phyloP scores from a whole-genome alignment of 2,797 vertebrate species.

The Anguilla megastoma region DNA sequence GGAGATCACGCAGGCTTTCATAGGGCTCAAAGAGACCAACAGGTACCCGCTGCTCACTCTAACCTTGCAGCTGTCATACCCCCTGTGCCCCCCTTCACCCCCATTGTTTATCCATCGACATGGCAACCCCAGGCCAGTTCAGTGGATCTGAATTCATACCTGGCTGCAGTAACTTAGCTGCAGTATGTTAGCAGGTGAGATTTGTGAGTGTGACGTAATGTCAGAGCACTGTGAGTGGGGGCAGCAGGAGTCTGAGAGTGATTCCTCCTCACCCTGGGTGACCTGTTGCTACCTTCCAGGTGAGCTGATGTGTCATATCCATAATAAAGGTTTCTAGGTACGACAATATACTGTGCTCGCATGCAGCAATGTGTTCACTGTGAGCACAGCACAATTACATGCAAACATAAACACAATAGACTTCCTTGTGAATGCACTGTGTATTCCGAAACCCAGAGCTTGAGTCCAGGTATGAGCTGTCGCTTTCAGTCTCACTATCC shows the following conservation, averaged over 20 bases:
- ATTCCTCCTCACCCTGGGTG: not conserved
- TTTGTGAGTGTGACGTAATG: not conserved
- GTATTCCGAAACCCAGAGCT: not conserved
- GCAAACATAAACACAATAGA: not conserved
- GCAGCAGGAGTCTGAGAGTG: not conserved
- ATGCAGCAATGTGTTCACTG: not conserved
- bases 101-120: not conserved
- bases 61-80: not conserved
- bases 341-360: not conserved
- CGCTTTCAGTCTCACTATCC: not conserved
- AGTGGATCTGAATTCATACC: not conserved
- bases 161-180: not conserved
- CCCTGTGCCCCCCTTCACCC: not conserved
- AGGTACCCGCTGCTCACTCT: slow-evolving; percentile 66
- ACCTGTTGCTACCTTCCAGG: not conserved
- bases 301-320: not conserved
- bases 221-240: not conserved
- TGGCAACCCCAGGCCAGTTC: not conserved
- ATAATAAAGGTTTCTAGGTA: not conserved
- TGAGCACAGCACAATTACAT: not conserved
- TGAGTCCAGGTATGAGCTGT: not conserved
- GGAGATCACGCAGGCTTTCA: slow-evolving; percentile 92
- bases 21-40: slow-evolving; percentile 94
- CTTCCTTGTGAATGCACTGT: not conserved
- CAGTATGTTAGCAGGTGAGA: no score